Conservation (phyloP, 2,888 invertebrate genomes). For the Cylindroiulus punctatus region DNA sequence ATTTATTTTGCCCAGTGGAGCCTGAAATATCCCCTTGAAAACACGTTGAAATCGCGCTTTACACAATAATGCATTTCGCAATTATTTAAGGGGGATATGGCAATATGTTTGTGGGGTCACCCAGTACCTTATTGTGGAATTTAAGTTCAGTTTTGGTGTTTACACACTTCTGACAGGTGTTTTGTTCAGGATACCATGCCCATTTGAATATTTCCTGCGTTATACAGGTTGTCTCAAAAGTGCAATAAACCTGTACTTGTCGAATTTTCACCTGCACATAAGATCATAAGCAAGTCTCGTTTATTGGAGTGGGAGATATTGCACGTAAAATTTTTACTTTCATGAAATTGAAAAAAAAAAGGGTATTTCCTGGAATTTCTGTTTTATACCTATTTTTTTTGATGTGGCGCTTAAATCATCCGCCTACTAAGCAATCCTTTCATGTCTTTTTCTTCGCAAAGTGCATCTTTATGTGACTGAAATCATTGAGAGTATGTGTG, state of each 20-base stretch:
- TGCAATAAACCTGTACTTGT: too few species aligned
- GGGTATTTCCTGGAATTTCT: not conserved
- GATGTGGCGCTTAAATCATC: not conserved
- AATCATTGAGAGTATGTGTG: not conserved
- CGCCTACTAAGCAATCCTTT: not conserved
- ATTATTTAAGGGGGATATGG: not conserved
- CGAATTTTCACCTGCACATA: not conserved
- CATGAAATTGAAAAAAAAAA: constrained; percentile 9
- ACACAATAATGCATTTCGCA: too few species aligned
- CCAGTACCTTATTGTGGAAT: too few species aligned
- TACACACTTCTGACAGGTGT: not conserved
- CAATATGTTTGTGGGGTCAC: too few species aligned
- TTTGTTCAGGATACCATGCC: not conserved
- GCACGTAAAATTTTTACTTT: not conserved
- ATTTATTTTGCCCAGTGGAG: constrained; percentile 20
- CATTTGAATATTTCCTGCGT: too few species aligned
- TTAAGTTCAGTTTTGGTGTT: too few species aligned
- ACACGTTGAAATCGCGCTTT: not conserved
- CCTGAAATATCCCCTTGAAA: constrained; percentile 10
- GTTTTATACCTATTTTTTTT: not conserved
- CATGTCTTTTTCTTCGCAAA: not conserved
- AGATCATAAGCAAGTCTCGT: not conserved
- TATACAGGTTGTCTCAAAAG: not conserved
- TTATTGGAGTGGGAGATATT: constrained; percentile 20
- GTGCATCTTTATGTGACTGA: constrained; percentile 24